phyloP scores from a whole-genome alignment of 2,113 vertebrate species.

The Albula goreensis region DNA sequence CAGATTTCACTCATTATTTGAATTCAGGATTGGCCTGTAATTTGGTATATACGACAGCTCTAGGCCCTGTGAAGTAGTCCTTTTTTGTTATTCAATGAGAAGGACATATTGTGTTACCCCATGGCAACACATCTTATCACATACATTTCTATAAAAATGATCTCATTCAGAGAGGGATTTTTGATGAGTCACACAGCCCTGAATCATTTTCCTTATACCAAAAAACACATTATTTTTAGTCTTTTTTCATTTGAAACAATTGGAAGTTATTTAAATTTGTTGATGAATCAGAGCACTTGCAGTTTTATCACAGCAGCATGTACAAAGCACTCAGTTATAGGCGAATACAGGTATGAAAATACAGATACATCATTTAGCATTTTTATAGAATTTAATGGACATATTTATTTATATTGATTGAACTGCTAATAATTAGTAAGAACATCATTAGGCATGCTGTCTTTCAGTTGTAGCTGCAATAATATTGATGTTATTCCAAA shows the following conservation, averaged over 20 bases:
- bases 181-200: conserved; percentile 8
- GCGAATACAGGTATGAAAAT: not conserved
- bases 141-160: conserved; percentile 4
- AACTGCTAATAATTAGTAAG: not conserved
- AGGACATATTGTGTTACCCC: not conserved
- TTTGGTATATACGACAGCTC: not conserved
- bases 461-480: not conserved
- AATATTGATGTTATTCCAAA: not conserved
- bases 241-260: not conserved
- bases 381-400: not conserved
- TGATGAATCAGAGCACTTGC: not conserved
- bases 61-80: not conserved
- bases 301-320: not conserved
- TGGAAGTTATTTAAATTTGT: not conserved
- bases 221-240: not conserved
- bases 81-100: not conserved
- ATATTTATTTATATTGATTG: not conserved
- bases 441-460: not conserved
- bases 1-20: not conserved
- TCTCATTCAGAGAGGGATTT: not conserved
- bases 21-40: not conserved
- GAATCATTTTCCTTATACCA: not conserved
- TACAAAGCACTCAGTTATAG: not conserved
- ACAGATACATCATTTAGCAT: too few species aligned
- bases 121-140: not conserved